Percentiles rank a stretch among this genome's conserved stretches.
These are phyloP conservation scores for Sarcophaga peregrina DNA, from an alignment of 1,140 invertebrate species.

Conservation along the genomic window DNA sequence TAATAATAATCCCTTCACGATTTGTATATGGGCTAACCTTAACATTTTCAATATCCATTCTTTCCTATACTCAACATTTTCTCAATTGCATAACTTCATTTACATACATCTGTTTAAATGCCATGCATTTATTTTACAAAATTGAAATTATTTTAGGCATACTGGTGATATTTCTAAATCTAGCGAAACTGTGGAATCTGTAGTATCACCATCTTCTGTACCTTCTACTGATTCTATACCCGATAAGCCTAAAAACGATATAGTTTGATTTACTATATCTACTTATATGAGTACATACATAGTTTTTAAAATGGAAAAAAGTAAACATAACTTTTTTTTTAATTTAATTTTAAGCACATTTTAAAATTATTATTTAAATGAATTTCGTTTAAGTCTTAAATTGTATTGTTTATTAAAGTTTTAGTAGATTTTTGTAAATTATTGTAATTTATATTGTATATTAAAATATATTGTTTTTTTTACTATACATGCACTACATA, in stretches of 20 bases:
- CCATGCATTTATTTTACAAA: not conserved
- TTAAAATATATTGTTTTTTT: not conserved
- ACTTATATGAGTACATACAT: not conserved
- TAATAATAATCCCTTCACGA: no score
- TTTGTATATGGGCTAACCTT: not conserved
- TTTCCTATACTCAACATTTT: no score
- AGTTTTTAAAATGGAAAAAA: not conserved
- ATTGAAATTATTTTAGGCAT: conserved; percentile 33
- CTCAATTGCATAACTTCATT: no score
- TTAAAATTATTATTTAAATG: not conserved
- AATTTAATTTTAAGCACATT: not conserved
- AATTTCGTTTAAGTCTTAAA: not conserved
- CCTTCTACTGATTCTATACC: not conserved
- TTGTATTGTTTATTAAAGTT: conserved; percentile 11
- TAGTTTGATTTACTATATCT: no score
- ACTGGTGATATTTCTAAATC: conserved; percentile 22
- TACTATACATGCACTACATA: not conserved
- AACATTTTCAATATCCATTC: no score
- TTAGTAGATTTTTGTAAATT: not conserved
- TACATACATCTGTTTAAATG: no score
- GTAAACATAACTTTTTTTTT: not conserved
- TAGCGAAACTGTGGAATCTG: conserved; percentile 34
- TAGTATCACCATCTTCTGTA: conserved; percentile 11
- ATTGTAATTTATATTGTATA: not conserved
- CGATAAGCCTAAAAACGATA: not conserved